These are phyloP conservation scores for Cyphomyrus discorhynchus DNA, from an alignment of 2,113 vertebrate species.

Conservation along the genomic window DNA sequence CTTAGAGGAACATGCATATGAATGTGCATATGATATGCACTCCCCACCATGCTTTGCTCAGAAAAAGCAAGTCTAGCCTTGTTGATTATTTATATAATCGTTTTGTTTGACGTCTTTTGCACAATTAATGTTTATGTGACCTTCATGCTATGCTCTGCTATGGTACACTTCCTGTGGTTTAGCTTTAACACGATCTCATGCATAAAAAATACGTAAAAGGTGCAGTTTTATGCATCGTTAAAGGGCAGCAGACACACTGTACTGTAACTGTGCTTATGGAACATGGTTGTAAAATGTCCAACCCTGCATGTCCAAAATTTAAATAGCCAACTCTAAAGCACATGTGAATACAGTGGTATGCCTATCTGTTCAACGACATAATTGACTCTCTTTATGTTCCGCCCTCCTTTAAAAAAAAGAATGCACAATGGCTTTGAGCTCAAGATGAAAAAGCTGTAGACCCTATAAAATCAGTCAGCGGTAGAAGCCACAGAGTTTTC, in stretches of 20 bases:
- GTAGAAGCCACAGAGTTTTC: neutral
- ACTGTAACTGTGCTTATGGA: neutral
- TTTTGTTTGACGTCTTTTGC: neutral
- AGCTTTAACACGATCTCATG: neutral
- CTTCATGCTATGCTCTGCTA: conserved; percentile 14
- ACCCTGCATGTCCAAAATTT: conserved; percentile 1
- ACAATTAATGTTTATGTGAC: neutral
- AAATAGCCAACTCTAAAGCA: neutral
- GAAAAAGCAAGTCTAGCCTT: neutral
- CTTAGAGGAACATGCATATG: conserved; percentile 68
- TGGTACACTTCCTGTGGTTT: conserved; percentile 5
- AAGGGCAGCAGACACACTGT: neutral
- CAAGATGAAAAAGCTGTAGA: neutral
- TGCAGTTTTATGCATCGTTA: neutral
- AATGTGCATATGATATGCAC: neutral
- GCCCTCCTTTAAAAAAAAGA: neutral
- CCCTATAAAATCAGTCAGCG: neutral
- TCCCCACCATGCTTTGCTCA: neutral
- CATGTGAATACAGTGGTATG: neutral
- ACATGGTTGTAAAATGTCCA: neutral
- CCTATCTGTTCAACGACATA: neutral
- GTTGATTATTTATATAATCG: neutral
- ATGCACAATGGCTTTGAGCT: neutral
- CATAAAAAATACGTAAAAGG: neutral
- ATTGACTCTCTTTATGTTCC: neutral